Base-by-base conservation (phyloP, 2,113 vertebrate genomes). In the Salminus brasiliensis region DNA sequence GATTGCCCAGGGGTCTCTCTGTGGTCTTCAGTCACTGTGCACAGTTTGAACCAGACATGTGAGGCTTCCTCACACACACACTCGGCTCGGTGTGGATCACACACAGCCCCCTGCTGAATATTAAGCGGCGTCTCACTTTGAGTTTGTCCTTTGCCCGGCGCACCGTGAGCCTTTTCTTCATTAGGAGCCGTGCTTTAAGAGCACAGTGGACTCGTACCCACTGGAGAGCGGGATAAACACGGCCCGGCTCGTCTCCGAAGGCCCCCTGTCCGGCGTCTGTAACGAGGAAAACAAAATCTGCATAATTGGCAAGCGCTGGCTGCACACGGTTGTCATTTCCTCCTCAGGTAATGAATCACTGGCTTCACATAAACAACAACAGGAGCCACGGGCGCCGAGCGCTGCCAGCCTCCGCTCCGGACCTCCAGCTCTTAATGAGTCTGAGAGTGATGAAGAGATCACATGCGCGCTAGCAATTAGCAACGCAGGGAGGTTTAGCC, bases 271-370 rank as follows among this genome's bases (percentile, higher is more conserved):
- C 76, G 72, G 73, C 78, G 82, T 76, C 81, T 78, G 68, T 70
- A 85, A 72, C 36, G 45, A 70, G 75, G 72, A 78, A 84, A 85
- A 85, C 72, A 76, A n/a, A 68, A 84, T 89, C 79, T 85, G 77
- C 82, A 90, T 88, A 88, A 87, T 85, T 85, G 83, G 83, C 82
- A 78, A 70, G 10, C 29, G 45, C 52, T 81, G 59, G 67, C 67
- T 27, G 34, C 59, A 71, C 39, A 70, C 74, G 63, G 36, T 65
- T 70, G 72, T 83, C 77, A 81, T 81, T 55, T 85, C 65, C 34
- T 82, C 76, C 72, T 66, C 76, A 84, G 84, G 81, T 85, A 84
- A 84, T 86, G 76, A 83, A 81, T 84, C 80, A 79, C 76, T 79
- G 65, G 55, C 32, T 71, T 32, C 34, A 21, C 43, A 74, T 43